phyloP scores from a whole-genome alignment of 2,113 vertebrate species.

The Paratilapia polleni region DNA sequence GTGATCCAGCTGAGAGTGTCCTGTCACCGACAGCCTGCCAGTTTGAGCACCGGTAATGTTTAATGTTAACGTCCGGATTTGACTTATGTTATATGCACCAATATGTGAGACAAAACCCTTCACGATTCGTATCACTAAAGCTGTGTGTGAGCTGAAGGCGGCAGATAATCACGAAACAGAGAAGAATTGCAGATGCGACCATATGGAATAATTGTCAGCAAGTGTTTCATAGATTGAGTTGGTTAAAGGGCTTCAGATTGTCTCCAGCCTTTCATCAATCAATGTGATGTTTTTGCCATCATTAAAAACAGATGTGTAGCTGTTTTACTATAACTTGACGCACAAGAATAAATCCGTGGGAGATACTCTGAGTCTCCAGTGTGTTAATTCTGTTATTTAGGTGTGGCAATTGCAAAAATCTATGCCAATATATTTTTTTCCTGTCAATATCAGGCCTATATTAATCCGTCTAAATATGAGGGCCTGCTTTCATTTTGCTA shows the following conservation, averaged over 20 bases:
- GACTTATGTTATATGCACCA: neutral
- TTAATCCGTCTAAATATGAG: neutral
- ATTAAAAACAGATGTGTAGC: neutral
- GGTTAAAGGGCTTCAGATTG: neutral
- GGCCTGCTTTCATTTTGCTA: neutral
- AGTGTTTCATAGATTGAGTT: neutral
- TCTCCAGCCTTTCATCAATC: neutral
- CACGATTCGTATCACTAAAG: neutral
- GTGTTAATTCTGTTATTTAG: neutral
- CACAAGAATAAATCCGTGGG: neutral
- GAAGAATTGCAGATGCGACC: neutral
- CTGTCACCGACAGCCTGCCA: conserved; percentile 41
- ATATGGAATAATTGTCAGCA: neutral
- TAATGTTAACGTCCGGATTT: neutral
- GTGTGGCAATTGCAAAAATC: neutral
- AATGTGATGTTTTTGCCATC: neutral
- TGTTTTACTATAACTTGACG: neutral
- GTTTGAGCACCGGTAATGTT: conserved; percentile 52
- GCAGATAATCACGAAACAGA: neutral
- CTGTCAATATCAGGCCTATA: neutral
- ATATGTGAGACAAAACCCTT: neutral
- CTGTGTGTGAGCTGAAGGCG: neutral
- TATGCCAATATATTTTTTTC: neutral
- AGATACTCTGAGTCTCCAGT: neutral
- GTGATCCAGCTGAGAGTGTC: conserved; percentile 40